phyloP scores from a whole-genome alignment of 2,888 invertebrate species.

The Automeris io region DNA sequence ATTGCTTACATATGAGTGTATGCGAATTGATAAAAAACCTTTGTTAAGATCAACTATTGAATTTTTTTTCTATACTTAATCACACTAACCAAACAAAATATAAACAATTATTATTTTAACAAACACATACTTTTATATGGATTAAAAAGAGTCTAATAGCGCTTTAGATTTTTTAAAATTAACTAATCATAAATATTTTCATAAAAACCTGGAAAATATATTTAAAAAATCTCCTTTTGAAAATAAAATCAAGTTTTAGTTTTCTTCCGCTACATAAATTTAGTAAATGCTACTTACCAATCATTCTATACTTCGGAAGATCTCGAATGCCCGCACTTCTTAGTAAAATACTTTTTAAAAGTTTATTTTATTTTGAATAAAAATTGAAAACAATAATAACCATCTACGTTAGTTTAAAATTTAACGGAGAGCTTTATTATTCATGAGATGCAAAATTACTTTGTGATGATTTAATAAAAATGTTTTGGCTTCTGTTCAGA shows the following conservation, averaged over 20 bases:
- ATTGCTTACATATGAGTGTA: too few species aligned
- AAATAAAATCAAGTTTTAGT: too few species aligned
- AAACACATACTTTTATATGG: conserved; percentile 12
- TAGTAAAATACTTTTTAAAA: conserved; percentile 53
- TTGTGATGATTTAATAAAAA: background rate
- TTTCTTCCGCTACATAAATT: too few species aligned
- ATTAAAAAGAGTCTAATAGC: too few species aligned
- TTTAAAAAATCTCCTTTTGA: too few species aligned
- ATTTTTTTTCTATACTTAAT: too few species aligned
- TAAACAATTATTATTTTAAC: background rate
- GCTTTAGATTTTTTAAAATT: too few species aligned
- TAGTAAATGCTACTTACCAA: conserved; percentile 69
- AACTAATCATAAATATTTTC: too few species aligned
- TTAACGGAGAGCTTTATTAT: background rate
- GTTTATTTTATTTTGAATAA: conserved; percentile 25
- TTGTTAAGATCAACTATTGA: too few species aligned
- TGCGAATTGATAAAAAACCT: too few species aligned
- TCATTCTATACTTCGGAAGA: conserved; percentile 57
- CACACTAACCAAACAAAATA: background rate
- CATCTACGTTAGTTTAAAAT: background rate
- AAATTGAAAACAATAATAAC: background rate
- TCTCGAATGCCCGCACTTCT: conserved; percentile 45
- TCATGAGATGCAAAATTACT: background rate
- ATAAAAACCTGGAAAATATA: too few species aligned
- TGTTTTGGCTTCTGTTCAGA: background rate